Percentiles rank a stretch among this genome's conserved stretches.
These are phyloP conservation scores for Nymphalis c-album DNA, from an alignment of 2,888 invertebrate genomes.

Conservation along the genomic window DNA sequence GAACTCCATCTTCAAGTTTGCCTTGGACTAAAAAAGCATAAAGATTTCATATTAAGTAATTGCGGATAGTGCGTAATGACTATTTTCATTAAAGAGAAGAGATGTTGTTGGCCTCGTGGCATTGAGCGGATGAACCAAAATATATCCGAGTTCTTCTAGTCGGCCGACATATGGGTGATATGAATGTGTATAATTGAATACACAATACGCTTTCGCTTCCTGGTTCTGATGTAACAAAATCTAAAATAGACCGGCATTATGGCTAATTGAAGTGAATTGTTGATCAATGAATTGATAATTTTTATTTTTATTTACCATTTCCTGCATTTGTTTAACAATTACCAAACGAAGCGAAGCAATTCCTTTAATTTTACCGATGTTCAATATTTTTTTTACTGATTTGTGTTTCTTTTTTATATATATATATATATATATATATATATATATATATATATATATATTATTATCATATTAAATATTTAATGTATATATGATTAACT, in stretches of 20 bases:
- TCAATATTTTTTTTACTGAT: too few relatives aligned
- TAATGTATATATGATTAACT: too few relatives aligned
- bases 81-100: constrained; percentile 67
- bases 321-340: neutral
- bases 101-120: constrained; percentile 76
- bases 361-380: too few relatives aligned
- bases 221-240: constrained; percentile 52
- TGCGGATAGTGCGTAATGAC: constrained; percentile 49
- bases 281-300: neutral
- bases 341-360: too few relatives aligned
- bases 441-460: too few relatives aligned
- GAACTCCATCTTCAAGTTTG: constrained; percentile 6
- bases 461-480: too few relatives aligned
- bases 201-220: constrained; percentile 55
- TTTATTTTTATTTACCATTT: neutral
- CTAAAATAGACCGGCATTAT: constrained; percentile 21
- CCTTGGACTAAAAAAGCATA: constrained; percentile 44
- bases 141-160: constrained; percentile 37
- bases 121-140: constrained; percentile 61
- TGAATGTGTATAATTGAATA: constrained; percentile 17
- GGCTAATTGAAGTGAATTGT: constrained; percentile 13
- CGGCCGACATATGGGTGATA: constrained; percentile 29
- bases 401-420: too few relatives aligned
- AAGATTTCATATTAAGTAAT: constrained; percentile 39
- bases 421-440: too few relatives aligned